These are phyloP conservation scores for Aplocera efformata DNA, from an alignment of 2,888 invertebrate species.

Conservation along the genomic window DNA sequence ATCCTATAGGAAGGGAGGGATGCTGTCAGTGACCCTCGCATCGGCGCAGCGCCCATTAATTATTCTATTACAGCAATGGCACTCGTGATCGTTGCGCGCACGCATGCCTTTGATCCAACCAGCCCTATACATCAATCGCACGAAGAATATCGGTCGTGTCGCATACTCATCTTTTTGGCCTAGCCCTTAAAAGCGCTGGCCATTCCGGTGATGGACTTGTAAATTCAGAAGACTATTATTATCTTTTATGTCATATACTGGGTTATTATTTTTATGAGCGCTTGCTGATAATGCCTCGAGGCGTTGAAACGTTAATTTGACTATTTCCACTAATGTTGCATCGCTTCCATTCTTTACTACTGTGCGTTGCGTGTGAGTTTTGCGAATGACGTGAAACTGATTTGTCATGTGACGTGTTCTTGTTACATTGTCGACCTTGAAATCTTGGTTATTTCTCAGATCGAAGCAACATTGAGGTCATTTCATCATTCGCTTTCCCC, in stretches of 20 bases:
- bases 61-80: constrained; percentile 71
- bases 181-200: constrained; percentile 22
- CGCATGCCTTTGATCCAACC: constrained; percentile 57
- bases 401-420: neutral
- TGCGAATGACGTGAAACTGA: neutral
- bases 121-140: constrained; percentile 45
- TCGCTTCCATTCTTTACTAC: neutral
- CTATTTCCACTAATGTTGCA: neutral
- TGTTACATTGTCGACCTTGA: constrained; percentile 3
- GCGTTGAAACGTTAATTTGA: constrained; percentile 15
- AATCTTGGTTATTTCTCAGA: constrained; percentile 3
- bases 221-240: constrained; percentile 40
- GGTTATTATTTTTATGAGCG: constrained; percentile 16
- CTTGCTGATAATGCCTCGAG: constrained; percentile 7
- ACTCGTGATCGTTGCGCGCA: constrained; percentile 57
- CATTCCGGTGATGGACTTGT: constrained; percentile 39
- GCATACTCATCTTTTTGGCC: constrained; percentile 25
- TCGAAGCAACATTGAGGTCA: constrained; percentile 12
- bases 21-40: constrained; percentile 64
- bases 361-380: neutral
- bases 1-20: constrained; percentile 29
- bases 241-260: constrained; percentile 22
- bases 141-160: constrained; percentile 32
- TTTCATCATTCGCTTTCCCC: constrained; percentile 15
- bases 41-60: constrained; percentile 64